These are phyloP conservation scores for Poeciliopsis infans DNA, from an alignment of 2,797 vertebrate species.

Conservation along the genomic window DNA sequence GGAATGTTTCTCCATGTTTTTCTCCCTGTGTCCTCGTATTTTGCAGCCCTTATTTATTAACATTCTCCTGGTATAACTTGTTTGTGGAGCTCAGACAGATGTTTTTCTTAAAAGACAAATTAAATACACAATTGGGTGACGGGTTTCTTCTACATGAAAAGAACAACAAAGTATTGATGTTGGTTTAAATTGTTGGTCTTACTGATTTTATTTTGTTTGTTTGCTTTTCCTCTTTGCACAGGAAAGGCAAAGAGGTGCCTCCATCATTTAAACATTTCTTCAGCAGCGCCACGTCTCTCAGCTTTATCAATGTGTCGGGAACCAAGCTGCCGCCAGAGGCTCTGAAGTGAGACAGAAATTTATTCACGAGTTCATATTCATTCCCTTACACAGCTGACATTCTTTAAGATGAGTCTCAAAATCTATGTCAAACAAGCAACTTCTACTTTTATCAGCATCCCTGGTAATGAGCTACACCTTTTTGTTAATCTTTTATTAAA, in stretches of 20 bases:
- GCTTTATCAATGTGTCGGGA: constrained; percentile 92
- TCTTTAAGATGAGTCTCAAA: background rate
- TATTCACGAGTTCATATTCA: constrained; percentile 54
- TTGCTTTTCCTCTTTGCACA: constrained; percentile 54
- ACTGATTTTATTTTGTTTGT: constrained; percentile 1
- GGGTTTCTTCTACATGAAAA: background rate
- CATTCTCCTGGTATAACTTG: background rate
- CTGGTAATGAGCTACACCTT: background rate
- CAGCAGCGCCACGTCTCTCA: constrained; percentile 90
- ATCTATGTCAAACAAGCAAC: too few species aligned
- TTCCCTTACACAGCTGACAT: constrained; percentile 1
- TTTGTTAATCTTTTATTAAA: background rate
- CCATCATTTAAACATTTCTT: constrained; percentile 97
- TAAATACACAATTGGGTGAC: constrained; percentile 16
- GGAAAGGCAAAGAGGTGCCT: constrained; percentile 95
- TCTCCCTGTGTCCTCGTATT: background rate
- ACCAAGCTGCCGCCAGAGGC: constrained; percentile 94
- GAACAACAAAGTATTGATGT: background rate
- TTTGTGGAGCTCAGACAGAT: background rate
- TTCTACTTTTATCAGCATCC: background rate
- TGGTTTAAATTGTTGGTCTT: background rate
- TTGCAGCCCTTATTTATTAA: background rate
- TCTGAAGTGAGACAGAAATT: constrained; percentile 88
- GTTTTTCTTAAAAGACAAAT: constrained; percentile 1
- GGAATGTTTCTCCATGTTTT: background rate